Evolutionary conservation across 2,113 vertebrate species (phyloP), one percentile per base, ranked within the genome.

Genomic region (Menura novaehollandiae): DNA sequence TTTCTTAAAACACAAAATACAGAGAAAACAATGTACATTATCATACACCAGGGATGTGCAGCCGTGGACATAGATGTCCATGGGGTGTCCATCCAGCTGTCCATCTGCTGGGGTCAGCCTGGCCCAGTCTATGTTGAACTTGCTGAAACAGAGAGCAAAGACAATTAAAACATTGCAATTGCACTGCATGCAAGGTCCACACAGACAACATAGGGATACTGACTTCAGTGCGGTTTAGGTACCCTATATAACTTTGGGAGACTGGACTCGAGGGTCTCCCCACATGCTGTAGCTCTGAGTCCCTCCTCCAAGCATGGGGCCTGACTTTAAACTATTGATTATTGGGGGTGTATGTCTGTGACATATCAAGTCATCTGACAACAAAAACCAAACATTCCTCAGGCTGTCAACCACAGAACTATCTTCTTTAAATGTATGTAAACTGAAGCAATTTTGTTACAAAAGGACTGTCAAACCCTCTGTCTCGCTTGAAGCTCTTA

Each of bases 11-110:
- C 6, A 53, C 4, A 3, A 19, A 52, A 46, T 43, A 18, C n/a
- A 43, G n/a, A 88, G 66, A 53, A 91, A 96, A 69, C 3, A 68
- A n/a, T 0, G 1, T 39, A 18, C n/a, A 26, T 66, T 41, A 28
- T 64, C 80, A 46, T 14, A 47, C 15, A 80, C 35, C 4, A 51
- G 15, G 24, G 30, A 35, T 35, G 28, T 33, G 30, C 37, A 89
- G 21, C 27, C 35, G 7, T 12, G 24, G 22, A 28, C 6, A 16
- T 15, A 44, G 0, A 0, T 41, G 53, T 14, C 7, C 2, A 1
- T 33, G 15, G 44, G 16, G 3, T 10, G 12, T 43, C 30, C 30
- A 23, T 49, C 37, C 26, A 88, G 53, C 9, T 58, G 5, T 0
- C 52, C 22, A 46, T 41, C 37, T 73, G 17, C 44, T 74, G 43